A percentile compares a stretch with the other conserved stretches of the same genome.
phyloP scores from a whole-genome alignment of 1,140 invertebrate genomes.

The Trigoniulus corallinus region DNA sequence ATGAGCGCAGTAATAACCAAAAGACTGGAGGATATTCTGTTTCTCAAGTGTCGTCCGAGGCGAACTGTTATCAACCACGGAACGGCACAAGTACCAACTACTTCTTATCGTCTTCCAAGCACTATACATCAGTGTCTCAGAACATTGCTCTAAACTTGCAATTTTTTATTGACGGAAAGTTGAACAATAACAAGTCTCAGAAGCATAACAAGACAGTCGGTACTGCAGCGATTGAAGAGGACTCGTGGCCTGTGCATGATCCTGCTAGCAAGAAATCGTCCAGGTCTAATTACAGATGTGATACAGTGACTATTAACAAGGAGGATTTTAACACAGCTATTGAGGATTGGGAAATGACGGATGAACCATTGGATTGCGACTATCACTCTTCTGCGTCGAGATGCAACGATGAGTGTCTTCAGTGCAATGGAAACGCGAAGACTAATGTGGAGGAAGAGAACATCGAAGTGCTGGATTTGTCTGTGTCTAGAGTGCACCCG shows the following conservation, averaged over 20 bases:
- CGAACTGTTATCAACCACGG: no score
- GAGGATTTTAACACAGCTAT: no score
- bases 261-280: background rate
- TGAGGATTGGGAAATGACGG: no score
- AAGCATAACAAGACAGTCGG: background rate
- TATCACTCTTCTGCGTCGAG: background rate
- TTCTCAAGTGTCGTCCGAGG: no score
- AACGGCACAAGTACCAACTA: no score
- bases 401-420: constrained; percentile 1
- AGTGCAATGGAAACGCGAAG: constrained; percentile 1
- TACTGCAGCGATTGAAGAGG: background rate
- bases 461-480: constrained; percentile 3
- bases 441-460: background rate
- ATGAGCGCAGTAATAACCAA: no score
- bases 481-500: background rate
- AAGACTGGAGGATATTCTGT: no score
- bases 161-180: constrained; percentile 43
- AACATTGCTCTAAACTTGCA: constrained; percentile 45
- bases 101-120: no score
- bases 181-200: constrained; percentile 19
- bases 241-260: background rate
- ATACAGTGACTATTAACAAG: background rate
- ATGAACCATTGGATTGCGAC: no score
- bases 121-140: constrained; percentile 17
- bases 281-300: background rate